Conservation (phyloP, 2,113 vertebrate genomes). For the Sakesphorus luctuosus region DNA sequence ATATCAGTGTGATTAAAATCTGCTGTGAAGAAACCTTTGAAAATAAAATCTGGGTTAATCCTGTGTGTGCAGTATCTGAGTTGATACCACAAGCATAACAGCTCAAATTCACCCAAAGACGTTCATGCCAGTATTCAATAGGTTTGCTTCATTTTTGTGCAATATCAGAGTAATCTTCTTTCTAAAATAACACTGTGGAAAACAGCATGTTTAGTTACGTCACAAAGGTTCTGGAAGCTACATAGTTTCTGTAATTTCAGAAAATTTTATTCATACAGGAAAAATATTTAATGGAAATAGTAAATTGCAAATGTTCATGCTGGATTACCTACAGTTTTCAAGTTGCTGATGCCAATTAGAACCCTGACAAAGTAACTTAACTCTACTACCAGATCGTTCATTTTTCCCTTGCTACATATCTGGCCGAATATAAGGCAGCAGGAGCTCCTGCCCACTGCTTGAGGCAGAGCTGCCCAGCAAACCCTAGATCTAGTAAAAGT, state of each 20-base stretch:
- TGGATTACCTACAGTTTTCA: not conserved
- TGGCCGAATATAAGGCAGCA: not conserved
- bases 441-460: not conserved
- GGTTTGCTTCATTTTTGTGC: not conserved
- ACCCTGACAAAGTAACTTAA: not conserved
- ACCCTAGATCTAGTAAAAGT: not conserved
- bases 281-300: not conserved
- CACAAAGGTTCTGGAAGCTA: conserved; percentile 7
- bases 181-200: not conserved
- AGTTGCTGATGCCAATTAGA: not conserved
- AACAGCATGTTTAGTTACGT: conserved; percentile 21
- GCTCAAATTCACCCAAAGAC: conserved; percentile 6
- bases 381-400: not conserved
- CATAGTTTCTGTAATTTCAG: conserved; percentile 20
- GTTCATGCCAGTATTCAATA: not conserved
- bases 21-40: not conserved
- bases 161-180: not conserved
- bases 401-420: not conserved
- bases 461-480: not conserved
- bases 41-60: conserved; percentile 30
- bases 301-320: not conserved
- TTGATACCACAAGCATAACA: not conserved
- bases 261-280: not conserved
- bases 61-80: not conserved
- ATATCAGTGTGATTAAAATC: not conserved